Percentiles rank a stretch among this genome's conserved stretches.
These are phyloP conservation scores for Cotesia typhae DNA, from an alignment of 1,140 invertebrate genomes.

Conservation along the genomic window DNA sequence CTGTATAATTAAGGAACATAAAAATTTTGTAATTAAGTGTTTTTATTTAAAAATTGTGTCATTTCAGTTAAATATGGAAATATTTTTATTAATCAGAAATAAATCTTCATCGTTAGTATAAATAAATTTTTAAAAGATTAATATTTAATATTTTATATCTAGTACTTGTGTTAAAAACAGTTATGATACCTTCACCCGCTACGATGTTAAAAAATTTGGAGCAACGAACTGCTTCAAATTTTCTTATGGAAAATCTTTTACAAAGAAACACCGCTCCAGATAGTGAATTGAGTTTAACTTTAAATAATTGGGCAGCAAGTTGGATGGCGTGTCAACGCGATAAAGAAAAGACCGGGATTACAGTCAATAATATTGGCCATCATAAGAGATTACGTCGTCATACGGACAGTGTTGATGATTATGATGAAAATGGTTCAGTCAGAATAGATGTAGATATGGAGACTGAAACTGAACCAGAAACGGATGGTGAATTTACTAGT, in stretches of 20 bases:
- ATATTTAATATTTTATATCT: neutral
- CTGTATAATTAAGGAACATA: neutral
- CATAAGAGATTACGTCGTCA: conserved; percentile 8
- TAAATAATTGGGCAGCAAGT: conserved; percentile 59
- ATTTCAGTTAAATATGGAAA: neutral
- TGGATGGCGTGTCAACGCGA: conserved; percentile 58
- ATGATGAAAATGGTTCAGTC: conserved; percentile 21
- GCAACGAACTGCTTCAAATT: conserved; percentile 63
- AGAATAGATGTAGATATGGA: conserved; percentile 29
- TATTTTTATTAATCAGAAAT: neutral
- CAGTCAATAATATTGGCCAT: conserved; percentile 27
- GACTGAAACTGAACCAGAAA: conserved; percentile 32
- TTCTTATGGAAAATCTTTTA: conserved; percentile 68
- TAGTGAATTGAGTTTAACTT: conserved; percentile 58
- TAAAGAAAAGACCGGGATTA: conserved; percentile 52
- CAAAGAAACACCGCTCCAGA: conserved; percentile 60
- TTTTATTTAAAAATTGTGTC: neutral
- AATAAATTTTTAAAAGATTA: neutral
- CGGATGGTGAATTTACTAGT: conserved; percentile 26
- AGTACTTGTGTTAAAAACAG: conserved; percentile 4
- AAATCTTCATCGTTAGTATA: too few species aligned
- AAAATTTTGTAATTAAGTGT: conserved; percentile 6
- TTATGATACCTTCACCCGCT: conserved; percentile 59
- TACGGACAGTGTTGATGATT: conserved; percentile 14
- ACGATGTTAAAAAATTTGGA: conserved; percentile 64